A percentile compares a stretch with the other conserved stretches of the same genome.
phyloP scores from a whole-genome alignment of 2,888 invertebrate genomes.

The Eupithecia insigniata region DNA sequence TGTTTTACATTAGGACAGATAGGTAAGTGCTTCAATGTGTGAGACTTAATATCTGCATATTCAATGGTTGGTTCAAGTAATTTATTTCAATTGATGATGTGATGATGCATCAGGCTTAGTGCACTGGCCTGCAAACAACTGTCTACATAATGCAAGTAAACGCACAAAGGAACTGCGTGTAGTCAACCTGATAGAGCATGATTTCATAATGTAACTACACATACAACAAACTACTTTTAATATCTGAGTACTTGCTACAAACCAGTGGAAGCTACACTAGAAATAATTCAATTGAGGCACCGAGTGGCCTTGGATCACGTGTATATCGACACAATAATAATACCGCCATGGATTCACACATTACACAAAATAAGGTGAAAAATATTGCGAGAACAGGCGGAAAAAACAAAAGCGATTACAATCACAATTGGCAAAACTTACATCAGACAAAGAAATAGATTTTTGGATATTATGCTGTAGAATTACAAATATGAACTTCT shows the following conservation, averaged over 20 bases:
- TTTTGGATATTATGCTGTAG: neutral
- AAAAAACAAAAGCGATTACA: slow-evolving; percentile 26
- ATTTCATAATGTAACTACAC: slow-evolving; percentile 61
- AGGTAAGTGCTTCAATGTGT: neutral
- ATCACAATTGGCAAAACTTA: slow-evolving; percentile 29
- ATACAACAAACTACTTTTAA: slow-evolving; percentile 36
- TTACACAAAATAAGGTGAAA: slow-evolving; percentile 47
- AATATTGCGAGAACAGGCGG: slow-evolving; percentile 34
- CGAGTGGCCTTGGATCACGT: slow-evolving; percentile 68
- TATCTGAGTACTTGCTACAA: slow-evolving; percentile 6
- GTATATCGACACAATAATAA: slow-evolving; percentile 60
- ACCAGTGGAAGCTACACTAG: slow-evolving; percentile 22
- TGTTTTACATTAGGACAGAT: neutral
- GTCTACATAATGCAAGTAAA: slow-evolving; percentile 13
- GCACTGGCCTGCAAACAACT: neutral
- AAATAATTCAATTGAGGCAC: slow-evolving; percentile 49
- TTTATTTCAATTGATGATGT: neutral
- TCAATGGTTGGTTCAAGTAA: neutral
- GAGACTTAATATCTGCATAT: neutral
- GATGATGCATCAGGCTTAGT: neutral
- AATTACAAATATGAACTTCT: slow-evolving; percentile 5
- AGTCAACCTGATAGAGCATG: slow-evolving; percentile 46
- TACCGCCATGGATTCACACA: slow-evolving; percentile 57
- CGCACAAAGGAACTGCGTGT: slow-evolving; percentile 54
- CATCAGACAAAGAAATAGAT: slow-evolving; percentile 21